These are phyloP conservation scores for Margarornis squamiger DNA, from an alignment of 2,797 vertebrate genomes.

Conservation along the genomic window DNA sequence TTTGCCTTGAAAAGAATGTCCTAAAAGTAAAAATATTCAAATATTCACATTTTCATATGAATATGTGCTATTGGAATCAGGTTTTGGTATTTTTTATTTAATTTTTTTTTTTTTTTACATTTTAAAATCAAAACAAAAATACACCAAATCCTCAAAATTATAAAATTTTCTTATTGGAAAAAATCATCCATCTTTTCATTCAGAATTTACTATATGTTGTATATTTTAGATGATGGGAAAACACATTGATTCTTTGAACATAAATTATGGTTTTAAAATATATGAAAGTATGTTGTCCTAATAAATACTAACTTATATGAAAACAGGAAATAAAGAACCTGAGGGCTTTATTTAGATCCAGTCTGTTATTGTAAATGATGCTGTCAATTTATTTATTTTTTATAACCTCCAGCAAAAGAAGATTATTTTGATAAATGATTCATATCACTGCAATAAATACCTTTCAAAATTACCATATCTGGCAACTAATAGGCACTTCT, in stretches of 20 bases:
- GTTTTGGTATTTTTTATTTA: background rate
- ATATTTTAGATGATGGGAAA: background rate
- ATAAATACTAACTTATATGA: background rate
- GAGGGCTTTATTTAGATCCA: conserved; percentile 50
- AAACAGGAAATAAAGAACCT: background rate
- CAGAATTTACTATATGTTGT: background rate
- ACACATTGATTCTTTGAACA: background rate
- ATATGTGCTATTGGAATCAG: background rate
- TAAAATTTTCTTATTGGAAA: background rate
- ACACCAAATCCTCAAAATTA: rapidly evolving
- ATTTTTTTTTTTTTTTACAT: background rate
- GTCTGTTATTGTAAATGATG: conserved; percentile 58
- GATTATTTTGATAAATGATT: conserved; percentile 78
- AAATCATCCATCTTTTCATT: background rate
- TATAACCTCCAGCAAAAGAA: conserved; percentile 68
- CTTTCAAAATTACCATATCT: conserved; percentile 71
- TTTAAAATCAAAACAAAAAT: background rate
- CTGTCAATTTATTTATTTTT: conserved; percentile 63
- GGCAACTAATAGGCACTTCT: conserved; percentile 55
- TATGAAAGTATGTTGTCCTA: background rate
- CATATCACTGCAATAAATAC: conserved; percentile 59
- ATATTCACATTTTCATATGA: background rate
- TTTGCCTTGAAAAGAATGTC: background rate
- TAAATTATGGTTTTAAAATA: background rate
- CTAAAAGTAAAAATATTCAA: background rate